Base-by-base conservation (phyloP, 2,113 vertebrate genomes). In the Cavia porcellus region DNA sequence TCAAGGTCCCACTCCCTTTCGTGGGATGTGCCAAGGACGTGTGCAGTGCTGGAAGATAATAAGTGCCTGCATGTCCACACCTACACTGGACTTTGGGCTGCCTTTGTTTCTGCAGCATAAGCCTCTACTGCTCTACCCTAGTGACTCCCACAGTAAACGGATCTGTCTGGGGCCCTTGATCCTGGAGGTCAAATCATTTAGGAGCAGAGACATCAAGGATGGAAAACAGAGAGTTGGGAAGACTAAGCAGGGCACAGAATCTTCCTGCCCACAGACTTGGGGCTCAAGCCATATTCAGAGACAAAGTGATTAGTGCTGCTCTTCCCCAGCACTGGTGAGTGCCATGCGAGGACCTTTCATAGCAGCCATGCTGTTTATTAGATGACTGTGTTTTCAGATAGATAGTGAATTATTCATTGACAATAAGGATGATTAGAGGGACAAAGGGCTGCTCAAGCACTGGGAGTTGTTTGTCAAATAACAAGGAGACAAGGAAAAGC, bases 251-350 rank as follows among this genome's bases (percentile, higher is more conserved):
- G n/a, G 9, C 47, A 3, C 11, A 28, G 38, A 17, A 52, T 19
- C 15, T 20, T 90, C 55, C 84, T 12, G 25, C 7, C 32, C 57
- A 28, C 25, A 0, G 22, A 28, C 52, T 45, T 42, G 20, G 17
- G 10, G 25, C 38, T 1, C 1, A 22, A 86, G 70, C 25, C 55
- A n/a, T 0, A 5, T 55, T 35, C 7, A 38, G 75, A 83, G 14
- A 20, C n/a, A 22, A 20, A 90, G 81, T 0, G 6, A 28, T 24
- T 61, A 30, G 20, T 24, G 42, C 32, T 45, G n/a, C 25, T 47
- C 1, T 4, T 24, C 2, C 1, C 8, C 42, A 57, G 68, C 3
- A 3, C 4, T 19, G 42, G 20, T 35, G 52, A 61, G 47, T 3
- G 4, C 50, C 68, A 28, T 0, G 0, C 14, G 5, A 30, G 42